Percentiles rank a stretch among this genome's conserved stretches.
phyloP scores from a whole-genome alignment of 2,113 vertebrate species.

The Sturnus vulgaris region DNA sequence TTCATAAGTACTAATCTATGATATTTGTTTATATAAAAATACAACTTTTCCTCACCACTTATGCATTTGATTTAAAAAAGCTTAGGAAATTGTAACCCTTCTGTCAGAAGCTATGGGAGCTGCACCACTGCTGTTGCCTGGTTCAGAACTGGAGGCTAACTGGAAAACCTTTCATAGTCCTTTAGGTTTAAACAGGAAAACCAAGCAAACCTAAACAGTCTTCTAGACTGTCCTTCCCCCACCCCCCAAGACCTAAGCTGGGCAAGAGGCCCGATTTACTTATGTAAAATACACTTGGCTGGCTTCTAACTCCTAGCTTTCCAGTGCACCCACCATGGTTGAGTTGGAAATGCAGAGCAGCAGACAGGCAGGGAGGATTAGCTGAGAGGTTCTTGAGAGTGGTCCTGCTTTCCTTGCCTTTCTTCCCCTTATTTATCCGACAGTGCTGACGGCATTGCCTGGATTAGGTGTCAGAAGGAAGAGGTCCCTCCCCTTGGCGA shows the following conservation, averaged over 20 bases:
- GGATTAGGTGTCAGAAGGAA: conserved; percentile 81
- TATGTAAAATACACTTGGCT: not conserved
- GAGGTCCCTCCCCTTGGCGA: conserved; percentile 69
- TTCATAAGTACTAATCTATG: not conserved
- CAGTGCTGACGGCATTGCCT: conserved; percentile 77
- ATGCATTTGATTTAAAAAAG: not conserved
- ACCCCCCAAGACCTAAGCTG: not conserved
- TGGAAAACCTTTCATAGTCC: not conserved
- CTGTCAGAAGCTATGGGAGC: not conserved
- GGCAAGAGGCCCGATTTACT: not conserved
- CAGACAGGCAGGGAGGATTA: conserved; percentile 70
- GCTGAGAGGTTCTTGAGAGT: conserved; percentile 78
- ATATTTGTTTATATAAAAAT: not conserved
- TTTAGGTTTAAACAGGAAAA: not conserved
- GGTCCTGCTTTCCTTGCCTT: conserved; percentile 76
- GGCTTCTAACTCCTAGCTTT: conserved; percentile 15
- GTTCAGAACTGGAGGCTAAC: not conserved
- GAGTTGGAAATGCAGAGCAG: conserved; percentile 69
- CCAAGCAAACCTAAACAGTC: not conserved
- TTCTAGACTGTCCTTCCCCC: not conserved
- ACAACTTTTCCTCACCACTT: not conserved
- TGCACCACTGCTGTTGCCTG: not conserved
- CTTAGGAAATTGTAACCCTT: not conserved
- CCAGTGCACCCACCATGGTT: conserved; percentile 89
- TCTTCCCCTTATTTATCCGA: conserved; percentile 86